Conservation (phyloP, 2,888 invertebrate genomes). For the Chydorus sphaericus region DNA sequence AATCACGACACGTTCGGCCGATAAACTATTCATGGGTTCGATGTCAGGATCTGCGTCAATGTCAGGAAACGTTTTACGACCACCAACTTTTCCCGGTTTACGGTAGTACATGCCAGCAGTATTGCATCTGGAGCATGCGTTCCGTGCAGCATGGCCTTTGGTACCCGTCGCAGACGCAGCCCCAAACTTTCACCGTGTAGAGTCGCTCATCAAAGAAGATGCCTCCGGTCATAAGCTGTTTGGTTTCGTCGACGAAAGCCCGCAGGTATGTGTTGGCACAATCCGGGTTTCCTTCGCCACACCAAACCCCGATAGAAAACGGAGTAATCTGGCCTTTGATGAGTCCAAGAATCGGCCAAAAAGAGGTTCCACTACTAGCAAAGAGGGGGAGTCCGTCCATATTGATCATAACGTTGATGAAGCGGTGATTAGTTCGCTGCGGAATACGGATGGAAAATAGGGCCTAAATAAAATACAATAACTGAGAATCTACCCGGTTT, state of each 20-base stretch:
- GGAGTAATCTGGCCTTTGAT: constrained; percentile 16
- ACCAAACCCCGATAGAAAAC: constrained; percentile 19
- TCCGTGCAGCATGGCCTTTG: constrained; percentile 22
- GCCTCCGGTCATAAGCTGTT: constrained; percentile 15
- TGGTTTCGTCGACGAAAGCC: constrained; percentile 18
- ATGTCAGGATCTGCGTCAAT: constrained; percentile 18
- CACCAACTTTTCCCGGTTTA: constrained; percentile 10
- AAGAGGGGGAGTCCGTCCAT: constrained; percentile 20
- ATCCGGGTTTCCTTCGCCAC: constrained; percentile 18
- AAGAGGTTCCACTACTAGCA: constrained; percentile 17
- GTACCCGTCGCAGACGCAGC: constrained; percentile 21
- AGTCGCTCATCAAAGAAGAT: constrained; percentile 10
- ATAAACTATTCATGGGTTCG: constrained; percentile 18
- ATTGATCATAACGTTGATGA: constrained; percentile 16
- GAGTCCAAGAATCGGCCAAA: constrained; percentile 21
- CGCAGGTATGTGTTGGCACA: constrained; percentile 19
- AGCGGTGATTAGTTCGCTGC: too few species aligned
- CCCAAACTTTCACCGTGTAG: constrained; percentile 17
- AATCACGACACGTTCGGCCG: constrained; percentile 15
- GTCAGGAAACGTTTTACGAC: constrained; percentile 19
- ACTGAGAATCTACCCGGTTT: too few species aligned
- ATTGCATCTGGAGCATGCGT: constrained; percentile 22
- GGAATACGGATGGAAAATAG: too few species aligned
- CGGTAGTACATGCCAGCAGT: constrained; percentile 19
- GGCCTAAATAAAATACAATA: too few species aligned